Conservation (phyloP, 1,140 invertebrate species). For the Caenorhabditis remanei region DNA sequence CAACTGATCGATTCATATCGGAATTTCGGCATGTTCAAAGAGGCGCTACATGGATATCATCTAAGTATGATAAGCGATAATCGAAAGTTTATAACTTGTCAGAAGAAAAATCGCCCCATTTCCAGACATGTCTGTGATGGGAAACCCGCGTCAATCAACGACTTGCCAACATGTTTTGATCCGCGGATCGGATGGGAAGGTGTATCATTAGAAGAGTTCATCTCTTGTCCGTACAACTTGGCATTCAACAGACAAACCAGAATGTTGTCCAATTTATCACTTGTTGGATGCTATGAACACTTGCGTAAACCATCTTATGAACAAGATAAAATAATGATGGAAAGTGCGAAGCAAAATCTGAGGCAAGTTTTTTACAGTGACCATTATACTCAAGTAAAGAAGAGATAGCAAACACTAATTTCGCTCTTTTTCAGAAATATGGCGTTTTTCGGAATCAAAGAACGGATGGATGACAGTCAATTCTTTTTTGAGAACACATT, state of each 20-base stretch:
- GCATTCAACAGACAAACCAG: constrained; percentile 95
- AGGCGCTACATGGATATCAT: constrained; percentile 93
- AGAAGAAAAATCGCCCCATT: neutral
- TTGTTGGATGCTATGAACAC: constrained; percentile 89
- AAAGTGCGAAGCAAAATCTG: constrained; percentile 94
- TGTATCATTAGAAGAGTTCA: constrained; percentile 85
- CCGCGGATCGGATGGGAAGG: constrained; percentile 80
- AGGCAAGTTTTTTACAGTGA: constrained; percentile 70
- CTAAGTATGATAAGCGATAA: constrained; percentile 75
- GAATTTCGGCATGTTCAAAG: constrained; percentile 95
- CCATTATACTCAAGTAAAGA: neutral
- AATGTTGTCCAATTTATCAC: constrained; percentile 93
- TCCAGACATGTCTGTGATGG: constrained; percentile 87
- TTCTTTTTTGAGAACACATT: constrained; percentile 98
- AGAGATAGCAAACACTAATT: neutral
- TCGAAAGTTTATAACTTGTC: constrained; percentile 3
- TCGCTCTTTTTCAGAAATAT: constrained; percentile 82
- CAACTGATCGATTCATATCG: constrained; percentile 89
- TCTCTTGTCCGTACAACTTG: constrained; percentile 90
- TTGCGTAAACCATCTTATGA: constrained; percentile 57
- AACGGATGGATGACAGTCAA: constrained; percentile 92
- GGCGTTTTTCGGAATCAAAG: constrained; percentile 96
- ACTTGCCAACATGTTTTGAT: constrained; percentile 81
- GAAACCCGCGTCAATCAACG: constrained; percentile 83
- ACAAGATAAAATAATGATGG: constrained; percentile 80